Evolutionary conservation across 1,140 invertebrate species (phyloP), one percentile per base, ranked within the genome.

Genomic region (Megalonaias nervosa): DNA sequence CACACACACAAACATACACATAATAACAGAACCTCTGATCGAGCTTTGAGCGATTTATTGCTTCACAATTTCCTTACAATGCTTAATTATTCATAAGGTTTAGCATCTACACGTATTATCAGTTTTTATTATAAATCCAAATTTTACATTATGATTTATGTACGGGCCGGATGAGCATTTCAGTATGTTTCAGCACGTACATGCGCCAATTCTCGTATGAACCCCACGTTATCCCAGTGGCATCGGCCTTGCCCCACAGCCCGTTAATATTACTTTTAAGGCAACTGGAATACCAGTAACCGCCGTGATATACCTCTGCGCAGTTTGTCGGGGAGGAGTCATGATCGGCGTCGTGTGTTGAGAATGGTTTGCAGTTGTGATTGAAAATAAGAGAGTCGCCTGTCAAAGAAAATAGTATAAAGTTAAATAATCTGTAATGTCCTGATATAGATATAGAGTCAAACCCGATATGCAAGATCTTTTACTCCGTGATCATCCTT

Each of bases 271-370:
- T 79, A 60, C 77, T 74, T 59, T 73, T 78, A 13, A 65, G 57
- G 62, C 67, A 71, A 55, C n/a, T 68, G 15, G 64, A 67, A 68
- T 74, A 79, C 77, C 77, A 79, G 60, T 67, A 80, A n/a, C 74
- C 74, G 16, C 78, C 74, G 55, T 68, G 60, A n/a, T 76, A 62
- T 56, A 71, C 48, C 66, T 71, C 57, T 0, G 73, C 73, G 64
- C 74, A 76, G 64, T 80, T 80, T 3, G 64, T 38, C 6, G 61
- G 62, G 21, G 62, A 13, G 0, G 62, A 61, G 66, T 76, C 74
- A 23, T 77, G 31, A 64, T 76, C 74, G 38, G 55, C 57, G 65
- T 80, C 74, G 60, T 62, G n/a, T 2, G 79, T 64, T 23, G 67
- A 74, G 64, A 72, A 80, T 19, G 48, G 21, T 48, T 75, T 68